Conservation (phyloP, 2,888 invertebrate genomes). For the Agrochola circellaris region DNA sequence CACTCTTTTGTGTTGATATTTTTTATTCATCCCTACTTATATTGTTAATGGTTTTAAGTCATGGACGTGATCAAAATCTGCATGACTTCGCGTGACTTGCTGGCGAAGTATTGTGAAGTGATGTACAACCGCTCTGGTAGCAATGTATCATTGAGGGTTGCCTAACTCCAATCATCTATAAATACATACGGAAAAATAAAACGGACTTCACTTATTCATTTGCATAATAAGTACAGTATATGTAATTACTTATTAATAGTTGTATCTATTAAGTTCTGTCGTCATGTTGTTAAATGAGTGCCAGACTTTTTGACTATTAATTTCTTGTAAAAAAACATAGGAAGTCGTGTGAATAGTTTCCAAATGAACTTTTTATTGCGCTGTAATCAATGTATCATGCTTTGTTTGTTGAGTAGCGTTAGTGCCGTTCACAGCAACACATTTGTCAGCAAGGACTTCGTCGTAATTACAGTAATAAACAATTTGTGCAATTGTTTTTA, state of each 20-base stretch:
- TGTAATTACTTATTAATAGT: not conserved
- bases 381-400: constrained; percentile 11
- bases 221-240: constrained; percentile 38
- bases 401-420: constrained; percentile 21
- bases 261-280: not conserved
- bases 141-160: constrained; percentile 37
- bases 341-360: constrained; percentile 39
- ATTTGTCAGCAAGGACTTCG: constrained; percentile 23
- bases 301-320: not conserved
- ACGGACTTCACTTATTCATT: constrained; percentile 30
- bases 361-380: constrained; percentile 48
- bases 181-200: constrained; percentile 53
- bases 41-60: constrained; percentile 9
- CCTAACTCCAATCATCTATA: constrained; percentile 46
- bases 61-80: not conserved
- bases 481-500: constrained; percentile 21
- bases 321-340: constrained; percentile 45
- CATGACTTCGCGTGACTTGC: constrained; percentile 3
- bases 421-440: constrained; percentile 19
- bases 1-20: not conserved
- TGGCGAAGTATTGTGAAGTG: constrained; percentile 24
- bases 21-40: not conserved
- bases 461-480: constrained; percentile 16
- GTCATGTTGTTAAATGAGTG: constrained; percentile 26
- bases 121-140: constrained; percentile 19